These are phyloP conservation scores for Camelus bactrianus DNA, from an alignment of 2,113 vertebrate species.

Conservation along the genomic window DNA sequence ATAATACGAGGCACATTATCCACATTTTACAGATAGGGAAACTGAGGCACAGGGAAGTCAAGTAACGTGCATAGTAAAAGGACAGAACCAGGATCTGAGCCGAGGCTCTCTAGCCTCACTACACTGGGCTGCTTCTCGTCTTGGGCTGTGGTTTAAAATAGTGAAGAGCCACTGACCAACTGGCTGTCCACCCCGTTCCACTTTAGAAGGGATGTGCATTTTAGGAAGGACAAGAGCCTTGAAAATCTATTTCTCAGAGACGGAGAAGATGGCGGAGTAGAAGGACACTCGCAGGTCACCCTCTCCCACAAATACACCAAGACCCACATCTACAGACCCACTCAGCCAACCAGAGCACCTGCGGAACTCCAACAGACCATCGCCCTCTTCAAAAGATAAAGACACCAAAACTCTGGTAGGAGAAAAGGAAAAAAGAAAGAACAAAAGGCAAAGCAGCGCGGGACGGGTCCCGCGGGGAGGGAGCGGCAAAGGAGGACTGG, in stretches of 20 bases:
- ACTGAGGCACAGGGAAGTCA: neutral
- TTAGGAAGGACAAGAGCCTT: conserved; percentile 8
- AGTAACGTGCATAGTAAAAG: neutral
- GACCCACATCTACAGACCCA: no score
- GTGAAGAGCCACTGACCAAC: neutral
- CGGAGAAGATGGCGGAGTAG: no score
- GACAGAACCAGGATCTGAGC: neutral
- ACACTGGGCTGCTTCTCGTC: neutral
- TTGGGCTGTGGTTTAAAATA: neutral
- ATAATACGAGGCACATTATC: neutral
- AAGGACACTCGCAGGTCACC: no score
- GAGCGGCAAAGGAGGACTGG: no score
- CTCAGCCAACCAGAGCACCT: no score
- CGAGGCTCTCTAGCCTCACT: neutral
- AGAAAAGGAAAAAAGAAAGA: no score
- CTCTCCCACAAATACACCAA: no score
- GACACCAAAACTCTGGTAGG: no score
- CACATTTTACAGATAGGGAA: conserved; percentile 1
- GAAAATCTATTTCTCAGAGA: neutral
- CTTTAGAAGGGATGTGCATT: neutral
- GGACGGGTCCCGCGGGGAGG: no score
- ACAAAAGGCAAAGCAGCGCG: no score
- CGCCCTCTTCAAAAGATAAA: no score
- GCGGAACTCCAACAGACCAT: no score
- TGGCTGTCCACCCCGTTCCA: neutral